phyloP scores from a whole-genome alignment of 2,888 invertebrate species.

The Corbicula japonica region DNA sequence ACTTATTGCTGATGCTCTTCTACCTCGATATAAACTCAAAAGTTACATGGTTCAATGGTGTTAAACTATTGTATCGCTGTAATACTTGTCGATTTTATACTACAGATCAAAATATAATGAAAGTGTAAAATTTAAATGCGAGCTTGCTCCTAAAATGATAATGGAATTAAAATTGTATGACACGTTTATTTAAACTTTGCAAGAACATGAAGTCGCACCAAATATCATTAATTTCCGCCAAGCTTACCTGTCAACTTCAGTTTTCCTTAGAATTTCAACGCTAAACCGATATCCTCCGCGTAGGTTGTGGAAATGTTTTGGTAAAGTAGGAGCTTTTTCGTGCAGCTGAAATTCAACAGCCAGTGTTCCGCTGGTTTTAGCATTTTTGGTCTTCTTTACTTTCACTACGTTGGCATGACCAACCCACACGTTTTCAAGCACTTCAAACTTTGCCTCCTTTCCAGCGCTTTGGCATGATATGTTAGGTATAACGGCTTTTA shows the following conservation, averaged over 20 bases:
- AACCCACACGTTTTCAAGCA: constrained; percentile 39
- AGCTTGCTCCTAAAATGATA: too few species aligned
- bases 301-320: constrained; percentile 1
- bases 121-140: too few species aligned
- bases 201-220: too few species aligned
- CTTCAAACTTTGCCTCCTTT: background rate
- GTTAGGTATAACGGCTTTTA: constrained; percentile 19
- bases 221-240: too few species aligned
- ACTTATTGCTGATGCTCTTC: too few species aligned
- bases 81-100: too few species aligned
- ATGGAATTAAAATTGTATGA: too few species aligned
- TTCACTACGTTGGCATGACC: constrained; percentile 44
- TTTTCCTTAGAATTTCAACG: constrained; percentile 15
- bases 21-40: too few species aligned
- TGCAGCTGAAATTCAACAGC: constrained; percentile 21
- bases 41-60: too few species aligned
- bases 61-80: too few species aligned
- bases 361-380: constrained; percentile 13
- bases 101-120: too few species aligned
- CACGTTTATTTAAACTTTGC: too few species aligned
- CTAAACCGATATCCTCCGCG: background rate
- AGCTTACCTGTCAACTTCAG: constrained; percentile 8
- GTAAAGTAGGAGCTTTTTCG: constrained; percentile 16
- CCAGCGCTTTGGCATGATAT: background rate
- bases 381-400: constrained; percentile 9